Base-by-base conservation (phyloP, 2,888 invertebrate species). In the Cosmorhoe ocellata region DNA sequence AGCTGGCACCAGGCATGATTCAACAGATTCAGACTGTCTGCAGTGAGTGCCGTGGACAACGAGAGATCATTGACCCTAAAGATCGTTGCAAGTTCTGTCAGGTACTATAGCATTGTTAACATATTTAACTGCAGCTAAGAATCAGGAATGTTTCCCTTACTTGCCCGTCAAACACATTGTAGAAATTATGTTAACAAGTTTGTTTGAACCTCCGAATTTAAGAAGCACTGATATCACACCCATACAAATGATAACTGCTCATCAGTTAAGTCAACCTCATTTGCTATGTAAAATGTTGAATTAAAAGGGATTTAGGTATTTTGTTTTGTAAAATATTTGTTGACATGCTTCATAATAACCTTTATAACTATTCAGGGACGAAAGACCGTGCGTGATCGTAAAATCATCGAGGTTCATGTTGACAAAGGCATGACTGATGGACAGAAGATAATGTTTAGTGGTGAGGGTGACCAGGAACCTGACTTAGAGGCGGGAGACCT, bases 401-500 rank as follows among this genome's bases (percentile, higher is more conserved):
- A 98, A 84, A 97, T 98, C 61, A 88, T 99, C 1, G 99, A 99
- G 83, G 98, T 99, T 9, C 96, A 98, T 74, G 94, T 99, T 42
- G 98, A 98, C 63, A 93, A 95, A 87, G 98, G 99, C 50, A 99
- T 99, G 98, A 92, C 92, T 37, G 98, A 99, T 79, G 98, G 97
- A 0, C 98, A 99, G 80, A 98, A 97, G 88, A 97, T 99, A 58
- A 92, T 95, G 18, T 99, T 99, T 78, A 92, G 92, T 58, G 98
- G 98, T 0, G 98, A 99, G 85, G 99, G 99, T 36, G 98, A 99
- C 84, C 98, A 99, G 79, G 98, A 98, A 76, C 98, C 98, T 0
- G 98, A 97, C 14, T 87, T 97, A 42, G 97, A 97, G 74, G 93
- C 99, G 1, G 99, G 99, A 34, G 98, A 99, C 80, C 96, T 99